A percentile compares a stretch with the other conserved stretches of the same genome.
phyloP scores from a whole-genome alignment of 1,140 invertebrate genomes.

The Tetramorium simillimum region DNA sequence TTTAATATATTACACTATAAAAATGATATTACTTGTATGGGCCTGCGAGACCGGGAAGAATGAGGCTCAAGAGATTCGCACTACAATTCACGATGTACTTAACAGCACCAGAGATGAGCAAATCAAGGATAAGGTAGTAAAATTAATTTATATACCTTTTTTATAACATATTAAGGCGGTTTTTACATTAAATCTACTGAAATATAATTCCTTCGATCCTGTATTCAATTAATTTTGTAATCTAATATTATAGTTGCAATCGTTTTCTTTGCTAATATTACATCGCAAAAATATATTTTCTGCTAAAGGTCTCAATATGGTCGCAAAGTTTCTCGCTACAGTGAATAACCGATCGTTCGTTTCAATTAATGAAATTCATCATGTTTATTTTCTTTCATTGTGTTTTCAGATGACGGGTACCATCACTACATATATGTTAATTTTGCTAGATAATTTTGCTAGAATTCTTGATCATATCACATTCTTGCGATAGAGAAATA shows the following conservation, averaged over 20 bases:
- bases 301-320: background rate
- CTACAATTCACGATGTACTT: background rate
- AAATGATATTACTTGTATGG: constrained; percentile 73
- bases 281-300: background rate
- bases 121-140: background rate
- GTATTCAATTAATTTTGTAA: background rate
- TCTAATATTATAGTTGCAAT: background rate
- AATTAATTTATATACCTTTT: background rate
- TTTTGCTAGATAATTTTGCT: too few species aligned
- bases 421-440: background rate
- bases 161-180: background rate
- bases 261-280: background rate
- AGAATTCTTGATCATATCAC: background rate
- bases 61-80: constrained; percentile 65
- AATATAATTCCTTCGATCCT: background rate
- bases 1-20: constrained; percentile 69
- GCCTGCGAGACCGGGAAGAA: constrained; percentile 76
- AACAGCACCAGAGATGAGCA: background rate
- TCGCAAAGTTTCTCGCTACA: background rate
- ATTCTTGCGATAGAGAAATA: background rate
- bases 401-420: background rate
- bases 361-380: background rate
- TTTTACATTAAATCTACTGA: background rate
- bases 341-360: background rate
- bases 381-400: background rate